Conservation (phyloP, 2,797 vertebrate genomes). For the Squalus acanthias region DNA sequence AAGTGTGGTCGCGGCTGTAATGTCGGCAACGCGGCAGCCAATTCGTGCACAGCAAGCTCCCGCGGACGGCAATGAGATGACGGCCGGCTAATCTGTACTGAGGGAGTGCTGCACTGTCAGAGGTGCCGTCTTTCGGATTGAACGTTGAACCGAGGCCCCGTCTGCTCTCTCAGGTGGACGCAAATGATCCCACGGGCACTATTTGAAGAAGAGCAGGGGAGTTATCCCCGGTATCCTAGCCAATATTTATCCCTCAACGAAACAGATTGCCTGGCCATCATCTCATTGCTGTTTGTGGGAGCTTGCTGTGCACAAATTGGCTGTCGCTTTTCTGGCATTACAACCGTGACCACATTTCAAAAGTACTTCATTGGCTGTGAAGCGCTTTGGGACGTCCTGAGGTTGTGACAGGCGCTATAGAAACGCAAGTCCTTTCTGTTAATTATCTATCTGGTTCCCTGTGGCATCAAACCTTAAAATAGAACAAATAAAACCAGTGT, state of each 20-base stretch:
- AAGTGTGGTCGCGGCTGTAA: no score
- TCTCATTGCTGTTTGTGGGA: not conserved
- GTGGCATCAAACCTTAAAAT: not conserved
- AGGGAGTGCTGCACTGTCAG: not conserved
- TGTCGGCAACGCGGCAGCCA: no score
- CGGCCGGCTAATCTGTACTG: not conserved
- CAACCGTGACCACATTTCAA: not conserved
- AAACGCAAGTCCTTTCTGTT: not conserved
- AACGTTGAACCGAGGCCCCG: no score
- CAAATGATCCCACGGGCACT: not conserved
- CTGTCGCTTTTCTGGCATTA: not conserved
- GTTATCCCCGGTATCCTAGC: not conserved
- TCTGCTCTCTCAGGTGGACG: not conserved
- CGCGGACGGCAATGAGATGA: no score
- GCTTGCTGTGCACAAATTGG: not conserved
- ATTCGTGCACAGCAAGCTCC: no score
- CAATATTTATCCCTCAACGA: not conserved
- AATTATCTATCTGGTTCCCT: not conserved
- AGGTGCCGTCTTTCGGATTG: not conserved
- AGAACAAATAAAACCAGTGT: not conserved
- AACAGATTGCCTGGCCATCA: not conserved
- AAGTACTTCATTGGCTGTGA: not conserved
- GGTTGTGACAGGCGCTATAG: not conserved
- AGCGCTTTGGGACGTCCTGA: not conserved
- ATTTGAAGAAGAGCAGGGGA: not conserved